Base-by-base conservation (phyloP, 2,113 vertebrate species). In the Cyanocitta stelleri region DNA sequence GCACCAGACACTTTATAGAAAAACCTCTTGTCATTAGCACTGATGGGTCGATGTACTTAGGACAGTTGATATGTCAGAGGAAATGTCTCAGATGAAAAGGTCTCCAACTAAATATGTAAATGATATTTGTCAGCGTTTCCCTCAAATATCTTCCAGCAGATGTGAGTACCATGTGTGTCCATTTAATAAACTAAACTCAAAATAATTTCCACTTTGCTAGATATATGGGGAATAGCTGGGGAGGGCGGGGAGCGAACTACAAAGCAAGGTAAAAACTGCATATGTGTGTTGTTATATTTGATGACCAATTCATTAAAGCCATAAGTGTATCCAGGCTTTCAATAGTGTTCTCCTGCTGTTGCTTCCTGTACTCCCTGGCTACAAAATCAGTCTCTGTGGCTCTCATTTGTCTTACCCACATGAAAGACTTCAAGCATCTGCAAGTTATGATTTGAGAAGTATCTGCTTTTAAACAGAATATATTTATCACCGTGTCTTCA, bases 381-480 rank as follows among this genome's bases (percentile, higher is more conserved):
- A 91, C 95, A 24, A 52, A 97, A 96, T 97, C 97, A 95, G 96
- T 96, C 92, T 95, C 95, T 95, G 68, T 93, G 92, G 94, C 96
- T 97, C 97, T 97, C 96, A 89, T 98, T 98, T 97, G 95, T 98
- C 97, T 98, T 97, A 91, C 92, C 97, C 98, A 98, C 97, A 98
- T 98, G 97, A 98, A 98, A 98, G 98, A 85, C 95, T 96, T 73
- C 1, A 52, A 97, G 97, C 97, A 97, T 98, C 97, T 98, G 98
- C 97, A 96, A 98, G 96, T 97, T 97, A 98, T 97, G 97, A 97
- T 97, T 98, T 98, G 97, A 96, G 97, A 98, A 98, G 89, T 96
- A 95, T 98, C 97, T 97, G 89, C 97, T 97, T 97, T 97, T 97
- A 97, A 98, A 89, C 93, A 96, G 95, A 97, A 94, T 51, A 39